Conservation (phyloP, 1,140 invertebrate genomes). For the Ruditapes philippinarum region DNA sequence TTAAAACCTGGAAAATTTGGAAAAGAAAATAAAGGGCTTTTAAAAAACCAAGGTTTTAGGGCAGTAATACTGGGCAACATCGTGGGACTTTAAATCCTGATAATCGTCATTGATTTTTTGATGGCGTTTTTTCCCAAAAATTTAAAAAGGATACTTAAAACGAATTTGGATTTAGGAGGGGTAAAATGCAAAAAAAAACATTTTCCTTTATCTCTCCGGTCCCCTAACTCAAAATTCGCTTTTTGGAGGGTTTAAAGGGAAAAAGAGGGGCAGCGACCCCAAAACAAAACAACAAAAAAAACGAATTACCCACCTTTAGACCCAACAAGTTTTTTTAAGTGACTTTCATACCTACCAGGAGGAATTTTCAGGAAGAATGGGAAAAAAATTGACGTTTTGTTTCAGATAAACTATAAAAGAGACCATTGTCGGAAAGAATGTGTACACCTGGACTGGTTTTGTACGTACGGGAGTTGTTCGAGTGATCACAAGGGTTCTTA, state of each 20-base stretch:
- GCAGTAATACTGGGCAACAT: not conserved
- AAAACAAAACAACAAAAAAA: too few relatives aligned
- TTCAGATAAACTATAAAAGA: constrained; percentile 5
- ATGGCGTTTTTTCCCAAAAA: constrained; percentile 13
- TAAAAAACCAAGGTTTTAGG: too few relatives aligned
- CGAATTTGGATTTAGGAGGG: constrained; percentile 16
- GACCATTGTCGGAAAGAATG: constrained; percentile 32
- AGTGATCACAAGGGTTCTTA: constrained; percentile 17
- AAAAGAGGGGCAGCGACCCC: too few relatives aligned
- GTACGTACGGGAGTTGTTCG: constrained; percentile 41
- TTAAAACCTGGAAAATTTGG: not conserved
- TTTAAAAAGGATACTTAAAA: constrained; percentile 6
- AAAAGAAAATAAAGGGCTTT: too few relatives aligned
- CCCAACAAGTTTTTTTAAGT: too few relatives aligned
- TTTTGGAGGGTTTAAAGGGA: not conserved
- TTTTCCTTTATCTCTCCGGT: not conserved
- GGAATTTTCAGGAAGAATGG: not conserved
- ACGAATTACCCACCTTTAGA: too few relatives aligned
- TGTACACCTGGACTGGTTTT: constrained; percentile 30
- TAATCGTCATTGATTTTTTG: not conserved
- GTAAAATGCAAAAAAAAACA: constrained; percentile 11
- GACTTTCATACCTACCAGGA: not conserved
- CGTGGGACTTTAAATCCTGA: not conserved
- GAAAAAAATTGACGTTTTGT: constrained; percentile 25
- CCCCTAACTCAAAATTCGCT: not conserved